phyloP scores from a whole-genome alignment of 2,113 vertebrate genomes.

The Camelus bactrianus region DNA sequence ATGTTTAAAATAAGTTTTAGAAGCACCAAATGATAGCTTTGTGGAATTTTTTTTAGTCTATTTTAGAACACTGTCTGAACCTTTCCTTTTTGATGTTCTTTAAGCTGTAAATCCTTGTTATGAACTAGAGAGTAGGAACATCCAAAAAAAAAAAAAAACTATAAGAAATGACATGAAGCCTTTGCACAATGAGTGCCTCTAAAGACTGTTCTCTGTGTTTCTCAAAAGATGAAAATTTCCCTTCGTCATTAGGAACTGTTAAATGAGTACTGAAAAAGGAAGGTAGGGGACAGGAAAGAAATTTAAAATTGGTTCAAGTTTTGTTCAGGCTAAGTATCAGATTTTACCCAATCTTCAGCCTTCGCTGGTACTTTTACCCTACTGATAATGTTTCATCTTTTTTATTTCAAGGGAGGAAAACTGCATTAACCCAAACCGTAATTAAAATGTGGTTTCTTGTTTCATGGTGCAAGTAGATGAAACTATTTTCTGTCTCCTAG shows the following conservation, averaged over 20 bases:
- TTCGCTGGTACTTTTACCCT: neutral
- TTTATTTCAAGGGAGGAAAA: conserved; percentile 57
- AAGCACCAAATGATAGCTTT: conserved; percentile 65
- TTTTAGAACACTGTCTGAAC: conserved; percentile 74
- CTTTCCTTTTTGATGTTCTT: conserved; percentile 69
- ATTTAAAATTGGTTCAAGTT: conserved; percentile 4
- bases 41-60: conserved; percentile 61
- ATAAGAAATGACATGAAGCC: neutral
- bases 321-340: neutral
- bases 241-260: conserved; percentile 52
- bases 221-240: conserved; percentile 49
- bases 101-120: conserved; percentile 72
- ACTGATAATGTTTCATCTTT: neutral
- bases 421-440: conserved; percentile 15
- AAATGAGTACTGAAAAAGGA: conserved; percentile 31
- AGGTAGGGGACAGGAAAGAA: neutral
- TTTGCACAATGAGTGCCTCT: conserved; percentile 46
- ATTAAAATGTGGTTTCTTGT: conserved; percentile 6
- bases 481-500: neutral
- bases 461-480: neutral
- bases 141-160: conserved; percentile 65
- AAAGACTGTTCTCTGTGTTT: conserved; percentile 13
- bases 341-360: neutral
- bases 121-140: conserved; percentile 55
- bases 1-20: conserved; percentile 71